Base-by-base conservation (phyloP, 1,140 invertebrate genomes). In the Carposina sasakii region DNA sequence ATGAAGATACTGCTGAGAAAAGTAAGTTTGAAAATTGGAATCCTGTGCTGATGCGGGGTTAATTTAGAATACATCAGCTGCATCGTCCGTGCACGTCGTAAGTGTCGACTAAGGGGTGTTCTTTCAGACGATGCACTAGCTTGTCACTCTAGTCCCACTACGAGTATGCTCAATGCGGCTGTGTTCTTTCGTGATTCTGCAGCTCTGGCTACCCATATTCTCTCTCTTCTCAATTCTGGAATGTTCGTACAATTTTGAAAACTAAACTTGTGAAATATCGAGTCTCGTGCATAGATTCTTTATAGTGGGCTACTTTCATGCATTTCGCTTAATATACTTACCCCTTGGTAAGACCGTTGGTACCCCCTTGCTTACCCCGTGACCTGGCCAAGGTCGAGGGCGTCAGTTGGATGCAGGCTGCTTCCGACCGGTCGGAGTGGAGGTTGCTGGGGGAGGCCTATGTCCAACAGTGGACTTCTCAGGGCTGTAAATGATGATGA, bases 1-100 rank as follows among this genome's bases (percentile, higher is more conserved):
- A 71, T 41, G 48, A 70, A 2, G 67, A 76, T 12, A 13, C 71
- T 16, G 60, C 72, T 37, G 78, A 82, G 24, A 63, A 45, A 62
- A 75, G 78, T 82, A 54, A 77, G 77, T 72, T 26, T 28, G 13
- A 13, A 34, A 34, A 13, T 13, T 6, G 19, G n/a, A n/a, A n/a
- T n/a, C 15, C 19, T 46, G 2, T 40, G 8, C 4, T n/a, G 15
- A 6, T 34, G 8, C 4, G 13, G 13, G 4, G 13, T 13, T 34
- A 3, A 10, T 34, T 34, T 34, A 34, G 15, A 34, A 34, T 5
- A 8, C 31, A 10, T 34, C 9, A 8, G 5, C 13, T 5, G 8
- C 31, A 5, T n/a, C n/a, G n/a, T n/a, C n/a, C n/a, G n/a, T n/a
- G n/a, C n/a, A n/a, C n/a, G n/a, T n/a, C n/a, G n/a, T n/a, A n/a